Conservation (phyloP, 1,140 invertebrate genomes). For the Cherax destructor region DNA sequence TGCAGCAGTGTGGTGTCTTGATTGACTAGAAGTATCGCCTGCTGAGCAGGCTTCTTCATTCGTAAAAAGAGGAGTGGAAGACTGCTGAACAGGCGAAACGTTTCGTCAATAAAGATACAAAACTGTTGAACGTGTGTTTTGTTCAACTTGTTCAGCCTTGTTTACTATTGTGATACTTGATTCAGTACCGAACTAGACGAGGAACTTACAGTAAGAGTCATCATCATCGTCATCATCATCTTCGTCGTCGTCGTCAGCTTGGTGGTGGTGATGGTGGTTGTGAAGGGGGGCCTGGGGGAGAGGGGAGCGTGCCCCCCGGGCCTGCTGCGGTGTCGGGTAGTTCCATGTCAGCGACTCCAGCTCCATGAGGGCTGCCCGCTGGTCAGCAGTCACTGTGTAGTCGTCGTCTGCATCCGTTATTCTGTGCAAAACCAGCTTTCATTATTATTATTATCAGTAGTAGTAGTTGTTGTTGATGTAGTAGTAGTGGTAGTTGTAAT, state of each 20-base stretch:
- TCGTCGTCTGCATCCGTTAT: constrained; percentile 58
- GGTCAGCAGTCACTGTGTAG: constrained; percentile 63
- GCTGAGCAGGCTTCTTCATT: too few relatives aligned
- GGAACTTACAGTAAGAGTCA: constrained; percentile 57
- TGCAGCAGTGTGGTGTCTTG: too few relatives aligned
- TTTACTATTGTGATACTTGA: too few relatives aligned
- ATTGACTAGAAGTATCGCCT: too few relatives aligned
- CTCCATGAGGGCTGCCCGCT: constrained; percentile 62
- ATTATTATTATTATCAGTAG: neutral
- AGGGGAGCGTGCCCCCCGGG: neutral
- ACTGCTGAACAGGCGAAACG: too few relatives aligned
- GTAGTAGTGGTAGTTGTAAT: too few relatives aligned
- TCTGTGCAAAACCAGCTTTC: neutral
- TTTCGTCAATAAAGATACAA: too few relatives aligned
- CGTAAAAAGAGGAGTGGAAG: too few relatives aligned
- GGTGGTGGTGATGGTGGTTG: neutral
- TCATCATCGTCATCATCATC: constrained; percentile 52
- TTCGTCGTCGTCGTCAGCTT: neutral
- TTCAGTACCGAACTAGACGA: neutral
- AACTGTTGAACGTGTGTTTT: too few relatives aligned
- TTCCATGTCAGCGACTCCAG: constrained; percentile 61
- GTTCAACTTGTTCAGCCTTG: too few relatives aligned
- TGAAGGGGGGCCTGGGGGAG: neutral
- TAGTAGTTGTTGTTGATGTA: too few relatives aligned
- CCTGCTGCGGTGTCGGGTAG: constrained; percentile 55